These are phyloP conservation scores for Gasteruption jaculator DNA, from an alignment of 2,888 invertebrate genomes.

Conservation along the genomic window DNA sequence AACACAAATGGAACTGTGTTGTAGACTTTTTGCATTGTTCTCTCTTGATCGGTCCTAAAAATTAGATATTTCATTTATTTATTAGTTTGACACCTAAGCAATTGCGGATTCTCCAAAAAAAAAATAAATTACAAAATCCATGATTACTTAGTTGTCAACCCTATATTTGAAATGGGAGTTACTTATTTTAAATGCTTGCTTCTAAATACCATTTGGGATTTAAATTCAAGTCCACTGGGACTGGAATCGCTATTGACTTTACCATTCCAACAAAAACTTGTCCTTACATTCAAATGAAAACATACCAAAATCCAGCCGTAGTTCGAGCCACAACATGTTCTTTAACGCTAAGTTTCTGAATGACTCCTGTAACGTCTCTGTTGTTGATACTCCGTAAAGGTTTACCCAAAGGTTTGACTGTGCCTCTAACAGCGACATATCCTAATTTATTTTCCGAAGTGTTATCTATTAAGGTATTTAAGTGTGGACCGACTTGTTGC, in stretches of 20 bases:
- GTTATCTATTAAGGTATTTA: slow-evolving; percentile 61
- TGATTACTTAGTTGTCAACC: no score
- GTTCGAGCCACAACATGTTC: slow-evolving; percentile 81
- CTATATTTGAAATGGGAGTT: no score
- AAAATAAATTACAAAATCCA: no score
- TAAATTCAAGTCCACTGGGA: no score
- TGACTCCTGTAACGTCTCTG: slow-evolving; percentile 69
- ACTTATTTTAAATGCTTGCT: no score
- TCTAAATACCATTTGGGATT: no score
- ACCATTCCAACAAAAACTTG: no score
- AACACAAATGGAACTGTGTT: slow-evolving; percentile 79
- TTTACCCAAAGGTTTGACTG: slow-evolving; percentile 70
- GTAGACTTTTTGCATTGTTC: slow-evolving; percentile 72
- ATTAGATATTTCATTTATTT: no score
- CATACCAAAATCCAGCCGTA: slow-evolving; percentile 76
- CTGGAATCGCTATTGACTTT: no score
- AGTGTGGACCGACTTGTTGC: slow-evolving; percentile 61
- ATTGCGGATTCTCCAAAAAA: no score
- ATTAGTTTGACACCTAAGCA: no score
- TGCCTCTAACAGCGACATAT: slow-evolving; percentile 72
- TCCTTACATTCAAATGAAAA: no score
- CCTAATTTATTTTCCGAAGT: slow-evolving; percentile 64
- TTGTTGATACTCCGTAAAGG: slow-evolving; percentile 73
- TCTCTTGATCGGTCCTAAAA: slow-evolving; percentile 68
- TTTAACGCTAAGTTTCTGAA: slow-evolving; percentile 75